Conservation (phyloP, 2,797 vertebrate genomes). For the Botia almorhae region DNA sequence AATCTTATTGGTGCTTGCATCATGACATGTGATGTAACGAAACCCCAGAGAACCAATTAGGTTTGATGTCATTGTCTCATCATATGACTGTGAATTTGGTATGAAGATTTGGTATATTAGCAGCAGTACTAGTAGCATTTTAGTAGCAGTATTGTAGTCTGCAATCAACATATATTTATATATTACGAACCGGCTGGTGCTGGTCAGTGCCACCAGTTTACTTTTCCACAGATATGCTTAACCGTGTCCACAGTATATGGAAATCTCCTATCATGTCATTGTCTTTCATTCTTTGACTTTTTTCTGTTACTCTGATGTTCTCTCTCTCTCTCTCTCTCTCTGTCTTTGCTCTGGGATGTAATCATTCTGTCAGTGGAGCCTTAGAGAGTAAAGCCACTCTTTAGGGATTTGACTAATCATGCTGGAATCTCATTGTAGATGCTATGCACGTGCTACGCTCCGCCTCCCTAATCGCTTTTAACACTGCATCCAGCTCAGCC, state of each 20-base stretch:
- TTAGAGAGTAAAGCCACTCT: slow-evolving; percentile 48
- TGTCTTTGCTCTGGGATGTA: slow-evolving; percentile 46
- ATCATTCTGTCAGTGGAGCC: slow-evolving; percentile 52
- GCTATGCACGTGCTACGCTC: slow-evolving; percentile 59
- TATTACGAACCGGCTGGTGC: not conserved
- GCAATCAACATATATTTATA: not conserved
- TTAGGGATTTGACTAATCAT: slow-evolving; percentile 56
- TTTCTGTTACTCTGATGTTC: slow-evolving; percentile 1
- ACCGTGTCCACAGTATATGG: not conserved
- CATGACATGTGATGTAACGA: too few relatives aligned
- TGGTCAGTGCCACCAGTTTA: slow-evolving; percentile 17
- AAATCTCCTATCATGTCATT: slow-evolving; percentile 32
- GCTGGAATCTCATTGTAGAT: slow-evolving; percentile 60
- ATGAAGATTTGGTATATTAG: not conserved
- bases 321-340: too few relatives aligned
- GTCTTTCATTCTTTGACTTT: slow-evolving; percentile 22
- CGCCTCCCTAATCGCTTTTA: slow-evolving; percentile 67
- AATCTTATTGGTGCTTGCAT: not conserved
- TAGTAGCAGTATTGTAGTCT: not conserved
- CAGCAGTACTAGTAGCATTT: not conserved
- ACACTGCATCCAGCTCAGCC: slow-evolving; percentile 53
- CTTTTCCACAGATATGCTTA: not conserved
- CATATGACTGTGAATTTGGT: not conserved
- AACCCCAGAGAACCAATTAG: not conserved
- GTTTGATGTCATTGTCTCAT: not conserved